Evolutionary conservation across 2,113 vertebrate genomes (phyloP).

Genomic region (Charadrius vociferus): DNA sequence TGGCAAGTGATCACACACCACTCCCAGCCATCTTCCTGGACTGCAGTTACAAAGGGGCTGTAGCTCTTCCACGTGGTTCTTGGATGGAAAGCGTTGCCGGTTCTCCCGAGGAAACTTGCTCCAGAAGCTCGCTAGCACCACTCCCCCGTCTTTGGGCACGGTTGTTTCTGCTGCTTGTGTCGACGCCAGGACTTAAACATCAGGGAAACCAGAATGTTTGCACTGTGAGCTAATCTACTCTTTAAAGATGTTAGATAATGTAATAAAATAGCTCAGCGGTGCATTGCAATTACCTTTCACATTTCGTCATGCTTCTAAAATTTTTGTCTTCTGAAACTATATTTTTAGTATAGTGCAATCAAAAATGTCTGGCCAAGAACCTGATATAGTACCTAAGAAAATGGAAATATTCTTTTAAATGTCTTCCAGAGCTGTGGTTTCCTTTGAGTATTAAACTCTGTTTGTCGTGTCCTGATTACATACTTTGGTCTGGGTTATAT

Average conservation of each 20-base stretch:
- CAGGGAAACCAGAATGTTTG: slow-evolving; percentile 67
- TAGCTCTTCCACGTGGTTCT: background rate
- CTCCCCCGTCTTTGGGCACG: background rate
- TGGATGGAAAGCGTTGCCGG: background rate
- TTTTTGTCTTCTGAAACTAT: slow-evolving; percentile 48
- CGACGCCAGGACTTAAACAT: background rate
- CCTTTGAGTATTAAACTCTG: slow-evolving; percentile 35
- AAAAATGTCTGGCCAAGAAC: slow-evolving; percentile 67
- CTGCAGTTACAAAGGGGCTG: background rate
- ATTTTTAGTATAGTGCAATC: slow-evolving; percentile 60
- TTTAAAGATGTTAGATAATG: slow-evolving; percentile 55
- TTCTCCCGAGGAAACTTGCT: background rate
- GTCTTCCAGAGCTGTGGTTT: slow-evolving; percentile 61
- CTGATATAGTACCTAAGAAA: slow-evolving; percentile 61
- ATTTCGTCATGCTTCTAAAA: slow-evolving; percentile 61
- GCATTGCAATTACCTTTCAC: slow-evolving; percentile 51
- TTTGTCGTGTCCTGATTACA: slow-evolving; percentile 53
- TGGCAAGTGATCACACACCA: background rate
- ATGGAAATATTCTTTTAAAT: slow-evolving; percentile 65
- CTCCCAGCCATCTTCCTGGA: background rate
- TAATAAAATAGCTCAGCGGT: slow-evolving; percentile 31
- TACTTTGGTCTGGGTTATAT: slow-evolving; percentile 49
- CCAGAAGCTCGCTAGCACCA: background rate
- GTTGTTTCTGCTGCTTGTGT: slow-evolving; percentile 12
- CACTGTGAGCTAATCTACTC: slow-evolving; percentile 61